Conservation (phyloP, 1,140 invertebrate species). For the Drosophila ananassae region DNA sequence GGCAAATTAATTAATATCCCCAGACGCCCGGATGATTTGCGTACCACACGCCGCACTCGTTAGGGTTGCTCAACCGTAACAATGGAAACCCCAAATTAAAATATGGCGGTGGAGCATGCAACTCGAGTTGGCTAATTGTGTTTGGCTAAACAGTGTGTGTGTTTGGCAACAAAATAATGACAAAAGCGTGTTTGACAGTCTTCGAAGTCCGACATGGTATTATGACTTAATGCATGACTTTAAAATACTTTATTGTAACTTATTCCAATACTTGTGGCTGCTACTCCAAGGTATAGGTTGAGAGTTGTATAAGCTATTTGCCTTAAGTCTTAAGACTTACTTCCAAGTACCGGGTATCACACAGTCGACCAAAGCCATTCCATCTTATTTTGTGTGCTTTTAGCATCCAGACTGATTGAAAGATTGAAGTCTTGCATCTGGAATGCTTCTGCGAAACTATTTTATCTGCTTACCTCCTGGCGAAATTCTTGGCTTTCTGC, state of each 20-base stretch:
- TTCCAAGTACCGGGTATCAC: no score
- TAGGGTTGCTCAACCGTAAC: constrained; percentile 41
- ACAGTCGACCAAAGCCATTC: no score
- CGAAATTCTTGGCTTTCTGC: background rate
- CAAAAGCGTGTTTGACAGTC: constrained; percentile 3
- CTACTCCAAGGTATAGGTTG: no score
- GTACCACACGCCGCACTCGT: constrained; percentile 44
- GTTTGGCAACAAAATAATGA: constrained; percentile 27
- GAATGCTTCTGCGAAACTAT: background rate
- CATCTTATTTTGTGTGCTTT: no score
- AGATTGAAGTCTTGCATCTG: constrained; percentile 36
- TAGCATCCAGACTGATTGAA: constrained; percentile 23
- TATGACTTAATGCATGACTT: background rate
- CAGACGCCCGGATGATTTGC: constrained; percentile 51
- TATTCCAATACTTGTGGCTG: no score
- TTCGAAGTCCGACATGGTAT: background rate
- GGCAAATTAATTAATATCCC: constrained; percentile 50
- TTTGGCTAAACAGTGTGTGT: constrained; percentile 7
- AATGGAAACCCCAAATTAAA: constrained; percentile 54
- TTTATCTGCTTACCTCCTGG: background rate
- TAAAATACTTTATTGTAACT: background rate
- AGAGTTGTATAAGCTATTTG: no score
- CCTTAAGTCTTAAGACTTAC: no score
- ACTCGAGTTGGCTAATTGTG: constrained; percentile 47
- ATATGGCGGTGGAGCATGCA: constrained; percentile 52